These are phyloP conservation scores for Trachurus trachurus DNA, from an alignment of 2,797 vertebrate genomes.

Conservation along the genomic window DNA sequence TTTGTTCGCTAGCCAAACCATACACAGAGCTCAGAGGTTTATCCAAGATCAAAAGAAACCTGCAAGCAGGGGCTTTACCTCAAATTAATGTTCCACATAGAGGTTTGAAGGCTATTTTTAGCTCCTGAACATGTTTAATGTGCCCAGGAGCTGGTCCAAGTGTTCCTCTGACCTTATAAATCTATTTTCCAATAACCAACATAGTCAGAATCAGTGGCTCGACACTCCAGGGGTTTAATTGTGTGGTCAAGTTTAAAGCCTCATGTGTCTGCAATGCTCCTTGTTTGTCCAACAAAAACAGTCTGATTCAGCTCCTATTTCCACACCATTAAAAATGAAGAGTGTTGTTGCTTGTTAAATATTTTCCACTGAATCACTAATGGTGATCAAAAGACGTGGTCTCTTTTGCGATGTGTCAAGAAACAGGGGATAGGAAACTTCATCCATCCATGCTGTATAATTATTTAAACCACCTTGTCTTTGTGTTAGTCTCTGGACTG, in stretches of 20 bases:
- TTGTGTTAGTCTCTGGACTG: neutral
- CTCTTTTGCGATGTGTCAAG: neutral
- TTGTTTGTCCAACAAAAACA: conserved; percentile 26
- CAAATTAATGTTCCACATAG: conserved; percentile 38
- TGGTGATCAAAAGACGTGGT: neutral
- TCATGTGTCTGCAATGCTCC: neutral
- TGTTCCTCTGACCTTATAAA: conserved; percentile 41
- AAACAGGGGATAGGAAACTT: neutral
- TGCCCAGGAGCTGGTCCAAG: conserved; percentile 31
- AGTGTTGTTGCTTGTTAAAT: conserved; percentile 3
- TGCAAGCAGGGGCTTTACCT: conserved; percentile 1
- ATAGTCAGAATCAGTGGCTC: conserved; percentile 22
- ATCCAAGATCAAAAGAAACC: conserved; percentile 24
- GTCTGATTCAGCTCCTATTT: conserved; percentile 34
- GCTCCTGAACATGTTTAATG: conserved; percentile 17
- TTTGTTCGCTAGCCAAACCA: neutral
- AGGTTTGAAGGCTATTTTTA: conserved; percentile 17
- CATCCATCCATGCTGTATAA: conserved; percentile 4
- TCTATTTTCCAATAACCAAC: conserved; percentile 35
- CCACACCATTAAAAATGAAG: conserved; percentile 20
- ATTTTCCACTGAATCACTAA: conserved; percentile 19
- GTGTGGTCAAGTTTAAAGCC: conserved; percentile 39
- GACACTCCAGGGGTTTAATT: conserved; percentile 39
- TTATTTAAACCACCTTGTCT: neutral
- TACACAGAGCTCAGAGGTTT: neutral